Conservation (phyloP, 1,140 invertebrate species). For the Centruroides vittatus region DNA sequence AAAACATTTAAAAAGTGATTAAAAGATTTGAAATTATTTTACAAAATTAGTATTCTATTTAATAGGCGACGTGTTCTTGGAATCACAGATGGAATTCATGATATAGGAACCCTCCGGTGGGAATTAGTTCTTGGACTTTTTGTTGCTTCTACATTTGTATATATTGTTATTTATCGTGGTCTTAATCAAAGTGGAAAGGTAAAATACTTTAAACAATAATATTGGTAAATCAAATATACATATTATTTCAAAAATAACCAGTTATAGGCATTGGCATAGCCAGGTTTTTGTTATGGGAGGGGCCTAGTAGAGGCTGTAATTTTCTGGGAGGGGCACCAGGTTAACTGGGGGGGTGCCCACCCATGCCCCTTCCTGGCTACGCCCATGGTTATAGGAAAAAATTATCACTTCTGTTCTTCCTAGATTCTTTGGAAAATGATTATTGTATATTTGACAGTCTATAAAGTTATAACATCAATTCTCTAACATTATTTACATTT, state of each 20-base stretch:
- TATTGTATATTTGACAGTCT: too few species aligned
- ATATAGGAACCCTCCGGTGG: slow-evolving; percentile 27
- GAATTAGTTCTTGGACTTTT: slow-evolving; percentile 29
- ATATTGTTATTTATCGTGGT: slow-evolving; percentile 33
- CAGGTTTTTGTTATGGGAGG: too few species aligned
- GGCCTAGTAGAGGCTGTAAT: too few species aligned
- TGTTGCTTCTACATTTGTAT: slow-evolving; percentile 30
- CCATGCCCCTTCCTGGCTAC: too few species aligned
- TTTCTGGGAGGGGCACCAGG: too few species aligned
- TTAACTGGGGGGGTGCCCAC: too few species aligned
- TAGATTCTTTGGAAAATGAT: too few species aligned
- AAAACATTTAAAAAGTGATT: background rate
- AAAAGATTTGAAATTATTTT: background rate
- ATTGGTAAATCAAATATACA: background rate
- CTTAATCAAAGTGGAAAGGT: slow-evolving; percentile 35
- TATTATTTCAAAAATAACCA: too few species aligned
- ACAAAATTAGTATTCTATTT: slow-evolving; percentile 7
- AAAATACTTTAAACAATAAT: background rate
- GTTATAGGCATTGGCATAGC: too few species aligned
- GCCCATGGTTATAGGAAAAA: too few species aligned
- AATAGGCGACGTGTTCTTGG: slow-evolving; percentile 27
- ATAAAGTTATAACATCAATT: too few species aligned
- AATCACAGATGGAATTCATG: slow-evolving; percentile 30
- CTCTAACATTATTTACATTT: too few species aligned
- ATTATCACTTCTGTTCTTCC: background rate